Evolutionary conservation across 2,888 invertebrate species (phyloP).

Genomic region (Macropis europaea): DNA sequence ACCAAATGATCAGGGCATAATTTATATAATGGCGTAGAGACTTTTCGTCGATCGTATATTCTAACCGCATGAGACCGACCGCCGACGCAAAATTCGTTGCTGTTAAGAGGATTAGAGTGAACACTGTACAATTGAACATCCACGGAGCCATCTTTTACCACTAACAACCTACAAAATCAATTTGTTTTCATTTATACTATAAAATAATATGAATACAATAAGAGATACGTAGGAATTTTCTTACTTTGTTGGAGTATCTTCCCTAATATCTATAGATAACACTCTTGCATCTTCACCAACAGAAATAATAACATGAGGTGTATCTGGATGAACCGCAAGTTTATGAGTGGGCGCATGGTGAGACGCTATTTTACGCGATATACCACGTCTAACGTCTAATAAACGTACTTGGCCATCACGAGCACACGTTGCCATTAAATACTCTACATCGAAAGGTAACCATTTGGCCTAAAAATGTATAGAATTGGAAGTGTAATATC

Average conservation of each 20-base stretch:
- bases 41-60: slow-evolving; percentile 87
- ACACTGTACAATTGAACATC: slow-evolving; percentile 93
- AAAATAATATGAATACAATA: neutral
- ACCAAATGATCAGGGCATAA: slow-evolving; percentile 49
- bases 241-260: slow-evolving; percentile 84
- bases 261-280: slow-evolving; percentile 90
- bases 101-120: slow-evolving; percentile 89
- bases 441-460: slow-evolving; percentile 88
- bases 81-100: slow-evolving; percentile 90
- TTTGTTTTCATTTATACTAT: neutral
- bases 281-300: slow-evolving; percentile 94
- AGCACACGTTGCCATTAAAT: slow-evolving; percentile 93
- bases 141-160: slow-evolving; percentile 82
- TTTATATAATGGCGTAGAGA: slow-evolving; percentile 80
- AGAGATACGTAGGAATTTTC: slow-evolving; percentile 41
- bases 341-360: slow-evolving; percentile 92
- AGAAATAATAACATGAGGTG: slow-evolving; percentile 89
- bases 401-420: slow-evolving; percentile 92
- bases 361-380: slow-evolving; percentile 83
- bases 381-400: slow-evolving; percentile 81
- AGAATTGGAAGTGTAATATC: slow-evolving; percentile 3
- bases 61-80: slow-evolving; percentile 91
- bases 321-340: slow-evolving; percentile 87
- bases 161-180: slow-evolving; percentile 80
- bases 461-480: slow-evolving; percentile 86